Base-by-base conservation (phyloP, 2,888 invertebrate genomes). In the Sepioteuthis lessoniana region DNA sequence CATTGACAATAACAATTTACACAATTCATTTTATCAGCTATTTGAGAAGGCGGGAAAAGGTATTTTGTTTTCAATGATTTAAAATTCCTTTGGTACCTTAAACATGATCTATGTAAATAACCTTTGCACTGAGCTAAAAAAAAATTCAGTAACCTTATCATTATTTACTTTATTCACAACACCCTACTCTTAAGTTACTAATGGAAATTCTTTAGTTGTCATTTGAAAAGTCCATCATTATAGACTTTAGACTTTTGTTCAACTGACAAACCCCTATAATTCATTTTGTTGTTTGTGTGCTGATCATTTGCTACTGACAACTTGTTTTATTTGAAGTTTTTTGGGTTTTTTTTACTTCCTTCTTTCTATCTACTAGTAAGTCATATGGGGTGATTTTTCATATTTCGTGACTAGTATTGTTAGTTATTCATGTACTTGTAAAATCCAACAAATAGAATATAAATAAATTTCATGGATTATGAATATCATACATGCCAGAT, bases 91-190 rank as follows among this genome's bases (percentile, higher is more conserved):
- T 35, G 10, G 76, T 35, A 76, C n/a, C 55, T 76, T 35, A n/a
- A n/a, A n/a, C 76, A n/a, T 4, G 16, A n/a, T 35, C 19, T n/a
- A 35, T 16, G 7, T 76, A 76, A 76, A 76, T 13, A 76, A 76
- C n/a, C n/a, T 16, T 76, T 76, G n/a, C 16, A 76, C 13, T n/a
- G 16, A n/a, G n/a, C 16, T n/a, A n/a, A n/a, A 76, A 76, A 76
- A n/a, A 76, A n/a, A 42, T 38, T 91, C n/a, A 47, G 42, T 31
- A 31, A 91, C 47, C 42, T 47, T 91, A 42, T 91, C 42, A 42
- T 60, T 42, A 55, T 90, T 90, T 94, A 90, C 37, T 60, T 50
- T 55, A 76, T 94, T 93, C 35, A 37, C 37, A 35, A 46, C 90
- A 42, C 90, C 28, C 90, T 42, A 19, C 55, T 31, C 37, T 38